Conservation (phyloP, 2,113 vertebrate genomes). For the Petromus typicus region DNA sequence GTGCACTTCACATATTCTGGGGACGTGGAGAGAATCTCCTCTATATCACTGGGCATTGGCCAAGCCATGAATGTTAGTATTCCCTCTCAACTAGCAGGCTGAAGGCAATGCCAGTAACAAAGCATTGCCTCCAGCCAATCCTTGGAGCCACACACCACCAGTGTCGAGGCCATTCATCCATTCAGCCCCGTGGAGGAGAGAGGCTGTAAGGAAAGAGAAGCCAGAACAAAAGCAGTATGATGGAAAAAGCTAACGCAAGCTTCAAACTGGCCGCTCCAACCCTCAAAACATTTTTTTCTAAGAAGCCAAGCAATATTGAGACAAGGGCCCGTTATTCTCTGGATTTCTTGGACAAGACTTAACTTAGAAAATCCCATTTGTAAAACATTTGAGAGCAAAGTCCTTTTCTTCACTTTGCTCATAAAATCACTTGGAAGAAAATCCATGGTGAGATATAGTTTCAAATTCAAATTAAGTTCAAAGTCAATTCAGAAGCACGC, state of each 20-base stretch:
- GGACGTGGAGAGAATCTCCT: neutral
- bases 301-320: neutral
- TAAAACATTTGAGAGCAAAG: neutral
- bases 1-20: rapidly evolving
- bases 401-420: constrained; percentile 15
- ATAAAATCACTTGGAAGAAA: constrained; percentile 42
- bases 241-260: constrained; percentile 56
- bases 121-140: constrained; percentile 75
- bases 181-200: neutral
- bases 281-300: constrained; percentile 20
- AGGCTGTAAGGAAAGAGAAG: neutral
- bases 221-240: neutral
- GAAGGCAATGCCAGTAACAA: constrained; percentile 48
- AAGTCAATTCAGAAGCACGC: neutral
- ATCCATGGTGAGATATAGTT: neutral
- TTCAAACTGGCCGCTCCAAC: neutral
- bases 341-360: constrained; percentile 43
- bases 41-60: rapidly evolving
- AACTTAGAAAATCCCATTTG: neutral
- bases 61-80: neutral
- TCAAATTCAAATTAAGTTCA: constrained; percentile 23
- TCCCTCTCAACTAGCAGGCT: constrained; percentile 45
- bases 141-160: neutral
- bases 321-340: neutral
- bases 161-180: neutral